Base-by-base conservation (phyloP, 2,888 invertebrate species). In the Drosophila subquinaria region DNA sequence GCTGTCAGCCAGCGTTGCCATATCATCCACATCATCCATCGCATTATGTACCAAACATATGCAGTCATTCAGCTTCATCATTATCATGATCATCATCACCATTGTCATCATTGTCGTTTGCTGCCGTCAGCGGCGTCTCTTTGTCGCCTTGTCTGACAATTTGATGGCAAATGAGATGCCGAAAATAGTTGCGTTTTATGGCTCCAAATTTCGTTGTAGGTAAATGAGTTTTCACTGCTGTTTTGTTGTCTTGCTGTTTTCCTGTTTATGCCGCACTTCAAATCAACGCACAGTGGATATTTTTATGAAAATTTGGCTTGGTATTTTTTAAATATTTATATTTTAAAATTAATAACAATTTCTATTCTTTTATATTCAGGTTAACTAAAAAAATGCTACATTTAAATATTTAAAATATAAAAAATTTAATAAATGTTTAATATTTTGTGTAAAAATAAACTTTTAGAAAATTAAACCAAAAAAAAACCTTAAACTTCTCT, bases 141-240 rank as follows among this genome's bases (percentile, higher is more conserved):
- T 74, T 80, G 82, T 73, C 85, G 79, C 50, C 23, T 42, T 66
- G 65, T 61, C 66, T 60, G 59, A 77, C 82, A 62, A 70, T 81
- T 81, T 79, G 59, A 65, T 78, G 69, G 73, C 69, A 81, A 83
- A 84, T 76, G 84, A 77, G 78, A 76, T 80, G 82, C 87, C 83
- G 17, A 84, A 84, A 87, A 84, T 86, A 87, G 80, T 84, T 81
- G 82, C 82, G 70, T 84, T 84, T 83, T 83, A 79, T 77, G 79
- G 70, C 68, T 33, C 20, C n/a, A 27, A 59, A 74, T 73, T 80
- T 63, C 23, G 62, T 72, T 72, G 71, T 71, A 76, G 84, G 73
- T 87, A 87, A 84, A 80, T 82, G 84, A 78, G 76, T 78, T 81
- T 76, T 56, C 68, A 62, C 65, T 65, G 69, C 76, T 69, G 45